These are phyloP conservation scores for Spizella passerina DNA, from an alignment of 2,797 vertebrate genomes.

Conservation along the genomic window DNA sequence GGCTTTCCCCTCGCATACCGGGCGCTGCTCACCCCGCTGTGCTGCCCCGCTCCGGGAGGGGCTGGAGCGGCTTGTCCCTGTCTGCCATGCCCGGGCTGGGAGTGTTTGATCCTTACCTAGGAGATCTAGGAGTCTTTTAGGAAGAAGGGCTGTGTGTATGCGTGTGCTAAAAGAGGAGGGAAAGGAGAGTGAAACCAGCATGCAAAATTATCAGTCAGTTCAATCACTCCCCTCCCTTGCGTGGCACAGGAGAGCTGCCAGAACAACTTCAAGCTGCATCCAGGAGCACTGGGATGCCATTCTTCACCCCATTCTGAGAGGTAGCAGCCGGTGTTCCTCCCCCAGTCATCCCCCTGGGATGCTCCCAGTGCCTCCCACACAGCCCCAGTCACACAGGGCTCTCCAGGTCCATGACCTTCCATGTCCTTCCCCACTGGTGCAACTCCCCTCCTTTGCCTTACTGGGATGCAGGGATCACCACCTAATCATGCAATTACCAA, in stretches of 20 bases:
- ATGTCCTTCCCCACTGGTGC: background rate
- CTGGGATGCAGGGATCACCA: background rate
- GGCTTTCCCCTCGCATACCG: background rate
- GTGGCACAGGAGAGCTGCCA: background rate
- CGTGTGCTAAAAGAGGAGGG: background rate
- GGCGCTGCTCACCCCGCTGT: background rate
- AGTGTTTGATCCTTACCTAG: background rate
- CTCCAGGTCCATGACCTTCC: background rate
- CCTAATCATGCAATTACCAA: background rate
- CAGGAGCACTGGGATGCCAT: accelerated
- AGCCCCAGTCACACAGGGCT: background rate
- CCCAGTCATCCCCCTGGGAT: no score
- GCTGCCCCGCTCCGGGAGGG: background rate
- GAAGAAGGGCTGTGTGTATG: no score
- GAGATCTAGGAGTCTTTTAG: background rate
- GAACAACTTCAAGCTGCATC: background rate
- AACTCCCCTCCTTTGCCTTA: background rate
- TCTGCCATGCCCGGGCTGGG: background rate
- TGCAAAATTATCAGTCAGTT: background rate
- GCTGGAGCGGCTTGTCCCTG: background rate
- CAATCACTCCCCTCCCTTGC: background rate
- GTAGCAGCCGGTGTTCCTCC: background rate
- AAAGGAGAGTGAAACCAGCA: background rate
- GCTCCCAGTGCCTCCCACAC: background rate
- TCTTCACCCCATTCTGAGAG: accelerated